Evolutionary conservation across 2,113 vertebrate species (phyloP).

Genomic region (Lagopus muta): DNA sequence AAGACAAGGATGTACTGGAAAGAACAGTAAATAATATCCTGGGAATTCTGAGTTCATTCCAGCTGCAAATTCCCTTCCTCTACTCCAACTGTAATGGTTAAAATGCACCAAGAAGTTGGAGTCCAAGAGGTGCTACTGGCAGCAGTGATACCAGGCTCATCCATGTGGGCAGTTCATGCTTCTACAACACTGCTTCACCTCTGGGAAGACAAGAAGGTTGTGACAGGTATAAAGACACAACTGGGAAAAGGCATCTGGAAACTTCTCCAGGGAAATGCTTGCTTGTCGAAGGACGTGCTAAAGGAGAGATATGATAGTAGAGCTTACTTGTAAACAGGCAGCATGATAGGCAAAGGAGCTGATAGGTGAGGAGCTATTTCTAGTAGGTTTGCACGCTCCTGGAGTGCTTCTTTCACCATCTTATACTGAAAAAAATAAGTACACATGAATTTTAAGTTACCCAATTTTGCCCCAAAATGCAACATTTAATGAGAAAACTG

Average conservation of each 20-base stretch:
- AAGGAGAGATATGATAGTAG: neutral
- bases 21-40: neutral
- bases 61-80: neutral
- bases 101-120: accelerated
- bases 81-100: accelerated
- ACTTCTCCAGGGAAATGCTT: neutral
- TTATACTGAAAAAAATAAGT: slow-evolving; percentile 82
- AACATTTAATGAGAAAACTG: neutral
- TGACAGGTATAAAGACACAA: neutral
- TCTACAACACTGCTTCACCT: neutral
- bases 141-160: neutral
- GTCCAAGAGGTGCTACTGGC: neutral
- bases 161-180: accelerated
- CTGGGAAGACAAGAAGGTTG: neutral
- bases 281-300: neutral
- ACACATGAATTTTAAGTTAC: accelerated
- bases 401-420: slow-evolving; percentile 95
- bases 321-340: slow-evolving; percentile 95
- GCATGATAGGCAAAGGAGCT: slow-evolving; percentile 93
- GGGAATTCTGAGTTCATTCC: neutral
- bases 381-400: slow-evolving; percentile 92
- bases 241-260: neutral
- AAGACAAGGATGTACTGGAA: neutral
- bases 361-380: slow-evolving; percentile 95
- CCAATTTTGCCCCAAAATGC: accelerated